phyloP scores from a whole-genome alignment of 2,797 vertebrate genomes.

The Acanthurus leucopareius region DNA sequence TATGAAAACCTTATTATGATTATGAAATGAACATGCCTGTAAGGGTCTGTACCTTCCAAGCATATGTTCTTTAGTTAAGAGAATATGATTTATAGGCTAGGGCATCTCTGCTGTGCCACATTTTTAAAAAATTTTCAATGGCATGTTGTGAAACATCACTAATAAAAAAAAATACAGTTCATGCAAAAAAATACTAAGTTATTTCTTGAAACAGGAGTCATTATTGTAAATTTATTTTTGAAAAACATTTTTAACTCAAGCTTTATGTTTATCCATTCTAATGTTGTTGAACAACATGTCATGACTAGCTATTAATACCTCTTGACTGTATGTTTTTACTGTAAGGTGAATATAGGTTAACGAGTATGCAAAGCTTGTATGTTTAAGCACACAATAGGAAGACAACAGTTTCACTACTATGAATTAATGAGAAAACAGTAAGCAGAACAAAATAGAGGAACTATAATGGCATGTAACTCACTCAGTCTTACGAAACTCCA shows the following conservation, averaged over 20 bases:
- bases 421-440: constrained; percentile 81
- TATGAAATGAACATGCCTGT: too few species aligned
- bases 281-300: not conserved
- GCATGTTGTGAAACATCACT: too few species aligned
- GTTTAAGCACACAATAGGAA: constrained; percentile 56
- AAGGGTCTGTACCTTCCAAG: too few species aligned
- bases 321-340: constrained; percentile 19
- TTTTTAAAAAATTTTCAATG: too few species aligned
- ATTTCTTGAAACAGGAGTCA: not conserved
- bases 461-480: constrained; percentile 78
- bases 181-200: too few species aligned
- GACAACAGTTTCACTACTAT: constrained; percentile 81
- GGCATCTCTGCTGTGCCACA: too few species aligned
- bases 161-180: too few species aligned
- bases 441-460: constrained; percentile 86
- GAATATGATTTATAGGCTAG: too few species aligned
- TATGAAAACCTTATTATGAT: too few species aligned
- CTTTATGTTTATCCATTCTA: not conserved
- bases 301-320: not conserved
- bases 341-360: constrained; percentile 27
- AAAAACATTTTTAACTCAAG: not conserved
- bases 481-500: constrained; percentile 83
- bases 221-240: constrained; percentile 3
- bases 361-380: constrained; percentile 17
- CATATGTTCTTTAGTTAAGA: too few species aligned